Percentiles rank a stretch among this genome's conserved stretches.
Conservation (phyloP, 2,888 invertebrate genomes). For the Cosmorhoe ocellata region DNA sequence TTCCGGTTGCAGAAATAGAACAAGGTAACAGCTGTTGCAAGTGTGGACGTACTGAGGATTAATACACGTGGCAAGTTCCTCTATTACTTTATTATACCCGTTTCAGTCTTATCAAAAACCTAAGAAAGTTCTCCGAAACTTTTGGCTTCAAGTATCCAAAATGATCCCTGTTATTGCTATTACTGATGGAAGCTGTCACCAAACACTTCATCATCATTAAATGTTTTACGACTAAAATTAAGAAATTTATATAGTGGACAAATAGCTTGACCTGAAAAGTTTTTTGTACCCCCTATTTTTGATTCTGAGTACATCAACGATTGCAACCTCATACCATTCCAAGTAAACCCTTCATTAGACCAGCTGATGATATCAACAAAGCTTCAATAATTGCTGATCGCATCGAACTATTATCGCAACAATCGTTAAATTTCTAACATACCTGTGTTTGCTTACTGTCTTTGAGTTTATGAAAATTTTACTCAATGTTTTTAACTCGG, state of each 20-base stretch:
- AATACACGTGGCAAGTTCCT: not conserved
- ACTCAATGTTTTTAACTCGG: no score
- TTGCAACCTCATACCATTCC: constrained; percentile 26
- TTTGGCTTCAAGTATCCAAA: no score
- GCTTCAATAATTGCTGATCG: constrained; percentile 50
- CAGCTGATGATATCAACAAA: constrained; percentile 60
- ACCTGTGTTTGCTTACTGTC: no score
- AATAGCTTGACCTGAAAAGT: no score
- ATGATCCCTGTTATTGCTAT: no score
- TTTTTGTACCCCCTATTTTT: not conserved
- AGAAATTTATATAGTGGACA: no score
- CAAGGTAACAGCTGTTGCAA: constrained; percentile 53
- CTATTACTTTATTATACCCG: not conserved
- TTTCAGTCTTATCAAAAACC: no score
- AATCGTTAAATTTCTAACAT: constrained; percentile 29
- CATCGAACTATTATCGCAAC: constrained; percentile 41
- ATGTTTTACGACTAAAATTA: no score
- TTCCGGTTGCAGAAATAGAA: constrained; percentile 54
- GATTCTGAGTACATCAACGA: constrained; percentile 18
- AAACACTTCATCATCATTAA: no score
- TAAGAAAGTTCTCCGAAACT: no score
- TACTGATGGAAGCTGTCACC: no score
- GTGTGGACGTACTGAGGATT: constrained; percentile 20
- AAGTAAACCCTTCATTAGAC: constrained; percentile 55
- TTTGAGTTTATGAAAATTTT: not conserved